Base-by-base conservation (phyloP, 1,140 invertebrate species). In the Aphis craccivora region DNA sequence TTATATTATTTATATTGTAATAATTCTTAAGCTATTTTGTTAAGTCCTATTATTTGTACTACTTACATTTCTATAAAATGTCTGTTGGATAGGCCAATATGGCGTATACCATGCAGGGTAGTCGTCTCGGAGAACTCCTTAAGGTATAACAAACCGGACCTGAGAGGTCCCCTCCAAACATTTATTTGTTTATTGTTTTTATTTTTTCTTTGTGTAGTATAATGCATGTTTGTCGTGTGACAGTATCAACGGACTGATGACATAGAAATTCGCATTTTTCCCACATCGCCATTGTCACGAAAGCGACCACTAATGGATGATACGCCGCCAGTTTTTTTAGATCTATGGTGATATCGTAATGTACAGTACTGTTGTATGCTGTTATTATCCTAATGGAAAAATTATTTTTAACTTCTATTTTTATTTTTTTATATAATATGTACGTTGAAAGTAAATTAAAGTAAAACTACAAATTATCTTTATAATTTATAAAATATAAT, bases 11-110 rank as follows among this genome's bases (percentile, higher is more conserved):
- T 67, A n/a, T n/a, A 67, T n/a, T 67, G 60, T 14, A n/a, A 18
- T 67, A 0, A 76, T n/a, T 76, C n/a, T 35, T 18, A n/a, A n/a
- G 14, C n/a, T n/a, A 76, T 76, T n/a, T 35, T 6, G 4, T 76
- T 2, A 76, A 76, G 11, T 76, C 11, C 14, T 76, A 76, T 76
- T 76, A n/a, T n/a, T 76, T 76, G 14, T n/a, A 76, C n/a, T 87
- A 94, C 93, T 87, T 86, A 94, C 93, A 94, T 67, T 93, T 94
- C 93, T n/a, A 87, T n/a, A 3, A 89, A 88, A 93, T 94, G 93
- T 86, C 53, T 76, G 87, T 94, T 91, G 83, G 90, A 94, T 45
- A 92, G 55, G 20, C 90, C 90, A 43, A 94, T 76, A 67, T 94
- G 91, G n/a, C 91, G 51, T 53, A 94, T 94, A 53, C 93, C 93